Percentiles rank a stretch among this genome's conserved stretches.
These are phyloP conservation scores for Hestina assimilis DNA, from an alignment of 1,140 invertebrate genomes.

Conservation along the genomic window DNA sequence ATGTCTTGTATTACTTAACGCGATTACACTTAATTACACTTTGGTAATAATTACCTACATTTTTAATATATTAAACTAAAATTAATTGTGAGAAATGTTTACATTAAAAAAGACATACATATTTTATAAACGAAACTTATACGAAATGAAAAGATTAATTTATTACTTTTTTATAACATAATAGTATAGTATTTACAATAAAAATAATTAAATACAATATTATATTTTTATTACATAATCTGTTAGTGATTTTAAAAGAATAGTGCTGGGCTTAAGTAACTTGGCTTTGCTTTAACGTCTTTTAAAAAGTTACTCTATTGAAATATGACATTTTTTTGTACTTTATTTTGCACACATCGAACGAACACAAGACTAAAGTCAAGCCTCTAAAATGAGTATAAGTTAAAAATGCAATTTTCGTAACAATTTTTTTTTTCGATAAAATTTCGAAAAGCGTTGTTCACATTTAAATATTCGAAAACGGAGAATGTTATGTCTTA, in stretches of 20 bases:
- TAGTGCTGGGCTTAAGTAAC: conserved; percentile 44
- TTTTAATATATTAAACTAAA: conserved; percentile 53
- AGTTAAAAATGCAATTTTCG: conserved; percentile 2
- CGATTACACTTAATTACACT: conserved; percentile 63
- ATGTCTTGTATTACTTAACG: conserved; percentile 17
- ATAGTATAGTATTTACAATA: conserved; percentile 36
- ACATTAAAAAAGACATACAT: conserved; percentile 23
- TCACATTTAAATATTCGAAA: neutral
- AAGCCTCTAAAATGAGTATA: conserved; percentile 7
- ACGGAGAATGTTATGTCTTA: conserved; percentile 14
- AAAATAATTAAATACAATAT: conserved; percentile 35
- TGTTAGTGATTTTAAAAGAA: conserved; percentile 3
- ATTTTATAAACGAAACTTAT: conserved; percentile 32
- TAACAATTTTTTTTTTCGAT: neutral
- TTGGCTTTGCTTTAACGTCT: conserved; percentile 23
- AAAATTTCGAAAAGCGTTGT: conserved; percentile 21
- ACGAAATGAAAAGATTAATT: conserved; percentile 26
- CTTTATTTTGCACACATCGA: conserved; percentile 4
- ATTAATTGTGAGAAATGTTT: conserved; percentile 49
- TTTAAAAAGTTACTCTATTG: conserved; percentile 9
- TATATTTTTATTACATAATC: conserved; percentile 21
- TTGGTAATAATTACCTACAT: conserved; percentile 72
- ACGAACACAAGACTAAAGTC: conserved; percentile 5
- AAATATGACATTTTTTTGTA: conserved; percentile 23
- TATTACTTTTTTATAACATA: conserved; percentile 33